phyloP scores from a whole-genome alignment of 2,797 vertebrate genomes.

The Rhincodon typus region DNA sequence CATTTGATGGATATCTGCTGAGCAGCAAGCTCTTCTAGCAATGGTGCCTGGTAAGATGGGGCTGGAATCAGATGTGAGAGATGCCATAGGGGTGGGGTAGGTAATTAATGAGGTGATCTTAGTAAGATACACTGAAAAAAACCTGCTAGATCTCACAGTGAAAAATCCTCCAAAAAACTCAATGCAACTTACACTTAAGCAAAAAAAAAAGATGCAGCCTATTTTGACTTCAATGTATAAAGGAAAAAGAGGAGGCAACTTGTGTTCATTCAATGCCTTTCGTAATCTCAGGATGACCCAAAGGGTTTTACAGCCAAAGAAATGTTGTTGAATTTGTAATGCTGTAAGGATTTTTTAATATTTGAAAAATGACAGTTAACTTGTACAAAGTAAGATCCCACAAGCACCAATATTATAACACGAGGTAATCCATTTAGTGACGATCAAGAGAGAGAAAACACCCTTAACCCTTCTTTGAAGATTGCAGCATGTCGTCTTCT shows the following conservation, averaged over 20 bases:
- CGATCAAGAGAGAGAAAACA: neutral
- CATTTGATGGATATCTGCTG: too few relatives aligned
- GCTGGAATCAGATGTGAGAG: too few relatives aligned
- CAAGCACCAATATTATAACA: neutral
- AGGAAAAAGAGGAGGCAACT: neutral
- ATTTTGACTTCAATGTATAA: neutral
- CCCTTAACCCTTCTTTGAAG: neutral
- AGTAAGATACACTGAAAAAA: too few relatives aligned
- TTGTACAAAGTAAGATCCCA: neutral
- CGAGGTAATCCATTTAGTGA: neutral
- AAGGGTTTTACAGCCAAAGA: neutral
- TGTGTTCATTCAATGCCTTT: neutral
- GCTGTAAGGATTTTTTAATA: neutral
- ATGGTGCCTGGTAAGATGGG: too few relatives aligned
- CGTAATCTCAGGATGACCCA: neutral
- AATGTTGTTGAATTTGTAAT: neutral
- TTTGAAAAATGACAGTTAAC: neutral
- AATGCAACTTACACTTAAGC: too few relatives aligned
- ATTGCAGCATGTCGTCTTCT: neutral
- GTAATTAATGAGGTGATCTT: too few relatives aligned
- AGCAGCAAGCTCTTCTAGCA: too few relatives aligned
- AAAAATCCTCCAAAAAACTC: too few relatives aligned
- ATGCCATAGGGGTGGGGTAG: too few relatives aligned
- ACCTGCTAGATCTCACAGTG: too few relatives aligned
- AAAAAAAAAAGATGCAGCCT: too few relatives aligned